Conservation (phyloP, 2,797 vertebrate species). For the Cichlasoma orientale region DNA sequence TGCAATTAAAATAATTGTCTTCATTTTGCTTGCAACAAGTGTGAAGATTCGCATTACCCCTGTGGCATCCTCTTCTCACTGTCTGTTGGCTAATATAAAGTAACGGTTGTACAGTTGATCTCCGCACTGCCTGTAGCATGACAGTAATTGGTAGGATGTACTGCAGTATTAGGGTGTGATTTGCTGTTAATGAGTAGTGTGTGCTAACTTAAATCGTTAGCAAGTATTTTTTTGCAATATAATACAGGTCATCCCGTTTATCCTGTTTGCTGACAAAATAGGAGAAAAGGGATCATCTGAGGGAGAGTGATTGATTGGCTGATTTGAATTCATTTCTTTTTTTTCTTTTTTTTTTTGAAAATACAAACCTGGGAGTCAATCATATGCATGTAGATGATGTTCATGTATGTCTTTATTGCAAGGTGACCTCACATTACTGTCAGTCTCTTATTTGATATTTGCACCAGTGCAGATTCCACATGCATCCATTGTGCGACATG, state of each 20-base stretch:
- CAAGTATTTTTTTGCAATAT: conserved; percentile 28
- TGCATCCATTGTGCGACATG: neutral
- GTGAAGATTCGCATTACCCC: conserved; percentile 51
- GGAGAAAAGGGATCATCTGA: conserved; percentile 4
- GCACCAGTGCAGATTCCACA: conserved; percentile 4
- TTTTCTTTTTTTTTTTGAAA: neutral
- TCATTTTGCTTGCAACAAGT: conserved; percentile 54
- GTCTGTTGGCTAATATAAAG: conserved; percentile 58
- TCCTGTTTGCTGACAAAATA: conserved; percentile 23
- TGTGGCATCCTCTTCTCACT: conserved; percentile 49
- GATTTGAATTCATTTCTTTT: conserved; percentile 17
- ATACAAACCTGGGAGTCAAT: neutral
- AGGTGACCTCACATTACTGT: conserved; percentile 25
- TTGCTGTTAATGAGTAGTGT: conserved; percentile 14
- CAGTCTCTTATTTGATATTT: conserved; percentile 6
- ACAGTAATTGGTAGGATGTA: conserved; percentile 55
- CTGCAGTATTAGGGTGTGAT: conserved; percentile 26
- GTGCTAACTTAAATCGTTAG: conserved; percentile 36
- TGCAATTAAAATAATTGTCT: conserved; percentile 58
- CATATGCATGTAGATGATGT: conserved; percentile 8
- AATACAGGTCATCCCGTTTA: neutral
- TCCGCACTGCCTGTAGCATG: conserved; percentile 42
- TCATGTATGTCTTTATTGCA: conserved; percentile 10
- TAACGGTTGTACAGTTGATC: conserved; percentile 56
- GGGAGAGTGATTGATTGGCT: conserved; percentile 33